Evolutionary conservation across 1,140 invertebrate genomes (phyloP), one percentile per base, ranked within the genome.

Genomic region (Melitaea cinxia): DNA sequence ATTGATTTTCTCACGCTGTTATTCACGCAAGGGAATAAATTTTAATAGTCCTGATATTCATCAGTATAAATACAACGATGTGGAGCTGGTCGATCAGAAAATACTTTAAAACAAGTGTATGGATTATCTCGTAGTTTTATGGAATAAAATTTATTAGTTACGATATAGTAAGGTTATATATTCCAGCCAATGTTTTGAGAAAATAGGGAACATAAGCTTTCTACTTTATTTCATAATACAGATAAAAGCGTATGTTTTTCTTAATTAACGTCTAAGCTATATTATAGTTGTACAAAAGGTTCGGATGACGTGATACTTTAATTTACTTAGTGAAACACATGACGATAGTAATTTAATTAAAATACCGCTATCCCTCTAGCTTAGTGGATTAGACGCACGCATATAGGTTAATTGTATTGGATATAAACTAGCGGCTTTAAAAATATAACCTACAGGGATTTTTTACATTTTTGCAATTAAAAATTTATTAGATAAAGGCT

Each of bases 291-390:
- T 23, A 47, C 19, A 21, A 23, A 10, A 23, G 5, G 10, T 9
- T 7, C 10, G 19, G 30, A 7, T 35, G 54, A 63, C 49, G 56
- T 52, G 45, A 21, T 39, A 59, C 30, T 58, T 56, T 65, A 65
- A 70, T 70, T 65, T 52, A 70, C 56, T 70, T 65, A 70, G 68
- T 23, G 15, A 21, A 49, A 55, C 55, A 63, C 21, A 55, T 59
- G 37, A 42, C 62, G 56, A 14, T 15, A 24, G 50, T 70, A 65
- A 70, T 70, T 70, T 64, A 65, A 70, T 70, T 70, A 70, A 61
- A 70, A 69, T 56, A 24, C 56, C 24, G 37, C 62, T 60, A 58
- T 23, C 23, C 50, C 47, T 59, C 15, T 24, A 14, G 53, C 37
- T 68, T 62, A 53, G 50, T 42, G n/a, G 45, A 68, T 63, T 62